These are phyloP conservation scores for Gadopsis marmoratus DNA, from an alignment of 2,797 vertebrate genomes.

Conservation along the genomic window DNA sequence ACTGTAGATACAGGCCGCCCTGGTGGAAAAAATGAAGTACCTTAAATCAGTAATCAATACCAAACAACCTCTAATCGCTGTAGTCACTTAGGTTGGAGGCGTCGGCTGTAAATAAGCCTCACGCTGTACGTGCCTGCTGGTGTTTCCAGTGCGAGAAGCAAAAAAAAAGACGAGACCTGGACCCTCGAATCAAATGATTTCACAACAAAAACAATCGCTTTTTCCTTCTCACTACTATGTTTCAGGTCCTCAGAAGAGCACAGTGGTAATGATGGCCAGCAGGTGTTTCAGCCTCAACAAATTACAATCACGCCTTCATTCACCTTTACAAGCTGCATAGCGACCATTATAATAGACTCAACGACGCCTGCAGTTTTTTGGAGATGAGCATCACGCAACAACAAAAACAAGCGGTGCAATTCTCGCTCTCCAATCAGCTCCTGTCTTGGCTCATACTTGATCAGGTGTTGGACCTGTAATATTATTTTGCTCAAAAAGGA, in stretches of 20 bases:
- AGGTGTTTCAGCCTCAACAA: conserved; percentile 31
- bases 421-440: not conserved
- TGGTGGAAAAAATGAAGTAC: conserved; percentile 8
- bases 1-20: not conserved
- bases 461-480: not conserved
- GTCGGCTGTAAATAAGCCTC: conserved; percentile 2
- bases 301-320: conserved; percentile 31
- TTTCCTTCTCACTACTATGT: not conserved
- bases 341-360: conserved; percentile 10
- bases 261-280: conserved; percentile 11
- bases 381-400: not conserved
- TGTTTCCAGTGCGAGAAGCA: not conserved
- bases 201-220: not conserved
- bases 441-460: not conserved
- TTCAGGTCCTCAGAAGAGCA: not conserved
- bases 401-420: not conserved
- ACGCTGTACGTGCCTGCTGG: not conserved
- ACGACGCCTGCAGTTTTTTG: not conserved
- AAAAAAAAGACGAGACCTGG: not conserved
- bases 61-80: conserved; percentile 16
- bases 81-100: conserved; percentile 19
- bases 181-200: not conserved
- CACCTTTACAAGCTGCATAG: conserved; percentile 16
- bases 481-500: not conserved
- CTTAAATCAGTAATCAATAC: conserved; percentile 42